These are phyloP conservation scores for Neoniphon sammara DNA, from an alignment of 2,797 vertebrate genomes.

Conservation along the genomic window DNA sequence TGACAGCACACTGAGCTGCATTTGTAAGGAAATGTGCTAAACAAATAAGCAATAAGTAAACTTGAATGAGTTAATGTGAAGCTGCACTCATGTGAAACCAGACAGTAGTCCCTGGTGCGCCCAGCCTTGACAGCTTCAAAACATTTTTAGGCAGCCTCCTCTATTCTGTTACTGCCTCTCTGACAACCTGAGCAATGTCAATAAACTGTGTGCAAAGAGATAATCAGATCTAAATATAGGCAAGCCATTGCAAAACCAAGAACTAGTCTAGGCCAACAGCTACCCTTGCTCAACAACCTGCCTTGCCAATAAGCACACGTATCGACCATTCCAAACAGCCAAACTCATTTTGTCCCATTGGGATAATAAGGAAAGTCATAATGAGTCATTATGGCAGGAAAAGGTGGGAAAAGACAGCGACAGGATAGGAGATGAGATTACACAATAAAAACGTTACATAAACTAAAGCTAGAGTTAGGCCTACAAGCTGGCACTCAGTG, in stretches of 20 bases:
- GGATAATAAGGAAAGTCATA: slow-evolving; percentile 13
- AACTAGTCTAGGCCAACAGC: background rate
- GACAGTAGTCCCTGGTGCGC: background rate
- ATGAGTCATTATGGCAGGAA: background rate
- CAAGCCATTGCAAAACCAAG: background rate
- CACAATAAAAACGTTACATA: slow-evolving; percentile 33
- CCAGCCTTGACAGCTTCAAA: background rate
- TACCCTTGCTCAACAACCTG: background rate
- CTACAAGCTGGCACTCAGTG: background rate
- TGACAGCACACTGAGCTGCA: too few relatives aligned
- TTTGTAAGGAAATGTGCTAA: too few relatives aligned
- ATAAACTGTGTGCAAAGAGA: slow-evolving; percentile 27
- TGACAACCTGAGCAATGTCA: slow-evolving; percentile 31
- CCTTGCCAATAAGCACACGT: background rate
- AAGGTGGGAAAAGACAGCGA: background rate
- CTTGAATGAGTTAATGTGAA: too few relatives aligned
- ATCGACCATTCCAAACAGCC: background rate
- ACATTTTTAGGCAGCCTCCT: background rate
- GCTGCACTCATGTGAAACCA: too few relatives aligned
- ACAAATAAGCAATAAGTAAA: too few relatives aligned
- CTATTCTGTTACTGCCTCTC: too few relatives aligned
- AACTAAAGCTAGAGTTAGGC: slow-evolving; percentile 14
- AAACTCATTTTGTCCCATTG: background rate
- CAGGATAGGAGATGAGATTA: background rate
- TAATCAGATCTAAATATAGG: slow-evolving; percentile 58